phyloP scores from a whole-genome alignment of 2,113 vertebrate species.

The Otus sunia region DNA sequence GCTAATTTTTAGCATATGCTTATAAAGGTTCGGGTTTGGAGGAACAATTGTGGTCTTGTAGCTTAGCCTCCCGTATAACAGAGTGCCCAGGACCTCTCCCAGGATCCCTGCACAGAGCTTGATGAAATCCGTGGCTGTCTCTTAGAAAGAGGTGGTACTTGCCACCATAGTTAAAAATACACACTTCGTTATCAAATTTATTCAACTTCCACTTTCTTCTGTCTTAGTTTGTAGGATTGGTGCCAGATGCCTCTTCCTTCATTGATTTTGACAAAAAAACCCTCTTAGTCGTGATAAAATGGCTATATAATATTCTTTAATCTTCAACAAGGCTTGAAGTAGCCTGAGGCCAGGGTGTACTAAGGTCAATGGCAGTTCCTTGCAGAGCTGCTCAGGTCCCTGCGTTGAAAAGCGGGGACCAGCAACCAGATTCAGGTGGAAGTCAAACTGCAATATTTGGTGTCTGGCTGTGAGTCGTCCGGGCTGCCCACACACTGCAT shows the following conservation, averaged over 20 bases:
- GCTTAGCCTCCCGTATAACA: not conserved
- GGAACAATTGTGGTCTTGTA: not conserved
- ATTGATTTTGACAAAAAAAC: not conserved
- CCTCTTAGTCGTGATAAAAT: not conserved
- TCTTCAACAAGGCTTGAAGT: not conserved
- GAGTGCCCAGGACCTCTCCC: not conserved
- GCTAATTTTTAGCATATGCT: slow-evolving; percentile 27
- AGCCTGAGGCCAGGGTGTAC: not conserved
- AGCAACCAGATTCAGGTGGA: not conserved
- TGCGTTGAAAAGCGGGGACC: not conserved
- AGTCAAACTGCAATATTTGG: not conserved
- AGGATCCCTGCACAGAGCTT: not conserved
- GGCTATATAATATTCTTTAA: not conserved
- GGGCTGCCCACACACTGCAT: not conserved
- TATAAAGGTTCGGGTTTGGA: not conserved
- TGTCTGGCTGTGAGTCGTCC: not conserved
- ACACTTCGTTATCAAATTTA: not conserved
- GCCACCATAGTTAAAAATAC: not conserved
- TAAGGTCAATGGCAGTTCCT: not conserved
- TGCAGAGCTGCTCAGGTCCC: not conserved
- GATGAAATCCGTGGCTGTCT: not conserved
- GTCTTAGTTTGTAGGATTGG: not conserved
- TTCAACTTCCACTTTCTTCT: not conserved
- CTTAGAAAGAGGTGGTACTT: not conserved
- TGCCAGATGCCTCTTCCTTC: not conserved